phyloP scores from a whole-genome alignment of 2,113 vertebrate species.

The Eulemur rufifrons region DNA sequence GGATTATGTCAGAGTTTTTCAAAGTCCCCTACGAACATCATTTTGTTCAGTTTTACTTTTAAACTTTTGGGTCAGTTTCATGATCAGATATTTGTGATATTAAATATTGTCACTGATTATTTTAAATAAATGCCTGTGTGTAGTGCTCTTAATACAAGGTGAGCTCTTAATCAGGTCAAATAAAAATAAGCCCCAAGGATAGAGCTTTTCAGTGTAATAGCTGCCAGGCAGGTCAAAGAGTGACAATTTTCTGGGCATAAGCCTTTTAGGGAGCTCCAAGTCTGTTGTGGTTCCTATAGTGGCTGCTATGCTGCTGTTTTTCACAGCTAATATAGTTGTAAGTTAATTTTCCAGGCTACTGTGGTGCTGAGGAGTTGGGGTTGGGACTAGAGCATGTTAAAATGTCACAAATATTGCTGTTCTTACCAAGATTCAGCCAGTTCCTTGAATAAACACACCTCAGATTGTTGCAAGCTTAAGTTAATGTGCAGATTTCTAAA shows the following conservation, averaged over 20 bases:
- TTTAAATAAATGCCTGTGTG: neutral
- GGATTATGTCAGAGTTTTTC: neutral
- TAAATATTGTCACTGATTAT: neutral
- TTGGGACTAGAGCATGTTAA: neutral
- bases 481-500: slow-evolving; percentile 3
- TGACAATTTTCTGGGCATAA: neutral
- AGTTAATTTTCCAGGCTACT: neutral
- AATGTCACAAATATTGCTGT: neutral
- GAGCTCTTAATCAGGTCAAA: neutral
- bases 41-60: neutral
- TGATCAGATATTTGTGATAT: neutral
- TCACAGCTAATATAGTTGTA: neutral
- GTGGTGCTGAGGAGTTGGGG: neutral
- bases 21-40: neutral
- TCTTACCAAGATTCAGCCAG: neutral
- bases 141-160: neutral
- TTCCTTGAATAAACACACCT: neutral
- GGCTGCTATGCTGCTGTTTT: neutral
- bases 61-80: neutral
- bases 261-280: neutral
- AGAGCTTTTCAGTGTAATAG: neutral
- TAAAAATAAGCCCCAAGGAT: neutral
- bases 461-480: neutral
- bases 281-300: neutral
- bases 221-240: neutral